Evolutionary conservation across 1,140 invertebrate species (phyloP).

Genomic region (Drosophila guanche): DNA sequence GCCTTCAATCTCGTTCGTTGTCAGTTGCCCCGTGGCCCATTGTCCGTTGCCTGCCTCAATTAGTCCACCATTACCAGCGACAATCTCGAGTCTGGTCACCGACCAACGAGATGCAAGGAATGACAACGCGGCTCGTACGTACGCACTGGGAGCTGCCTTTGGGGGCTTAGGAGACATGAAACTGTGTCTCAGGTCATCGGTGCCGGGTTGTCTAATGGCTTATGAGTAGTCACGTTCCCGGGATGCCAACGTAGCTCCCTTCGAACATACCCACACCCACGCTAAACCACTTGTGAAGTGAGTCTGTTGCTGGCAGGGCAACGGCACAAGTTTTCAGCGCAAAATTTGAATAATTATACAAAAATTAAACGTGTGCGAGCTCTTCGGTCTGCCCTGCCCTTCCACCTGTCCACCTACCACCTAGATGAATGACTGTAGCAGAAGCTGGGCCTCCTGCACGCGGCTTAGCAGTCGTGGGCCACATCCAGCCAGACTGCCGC

Average conservation of each 20-base stretch:
- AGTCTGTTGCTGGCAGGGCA: constrained; percentile 37
- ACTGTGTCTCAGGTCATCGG: constrained; percentile 31
- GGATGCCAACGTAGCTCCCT: constrained; percentile 27
- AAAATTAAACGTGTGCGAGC: constrained; percentile 48
- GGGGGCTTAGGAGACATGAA: not conserved
- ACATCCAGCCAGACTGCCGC: constrained; percentile 37
- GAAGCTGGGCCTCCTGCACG: constrained; percentile 20
- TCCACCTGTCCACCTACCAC: not conserved
- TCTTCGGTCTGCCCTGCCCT: constrained; percentile 14
- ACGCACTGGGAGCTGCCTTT: not conserved
- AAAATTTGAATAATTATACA: constrained; percentile 71
- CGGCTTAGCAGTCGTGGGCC: constrained; percentile 27
- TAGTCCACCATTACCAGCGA: constrained; percentile 78
- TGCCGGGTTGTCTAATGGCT: constrained; percentile 63
- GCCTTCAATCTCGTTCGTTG: constrained; percentile 26
- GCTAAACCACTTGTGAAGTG: constrained; percentile 20
- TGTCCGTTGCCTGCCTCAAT: constrained; percentile 59
- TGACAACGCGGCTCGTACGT: constrained; percentile 9
- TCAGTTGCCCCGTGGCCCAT: not conserved
- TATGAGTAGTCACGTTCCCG: constrained; percentile 75
- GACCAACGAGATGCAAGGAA: constrained; percentile 18
- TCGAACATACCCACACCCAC: not conserved
- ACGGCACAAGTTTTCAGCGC: constrained; percentile 45
- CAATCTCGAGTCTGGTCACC: constrained; percentile 50
- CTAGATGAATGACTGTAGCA: constrained; percentile 20